Base-by-base conservation (phyloP, 2,888 invertebrate species). In the Deroplatys truncata region DNA sequence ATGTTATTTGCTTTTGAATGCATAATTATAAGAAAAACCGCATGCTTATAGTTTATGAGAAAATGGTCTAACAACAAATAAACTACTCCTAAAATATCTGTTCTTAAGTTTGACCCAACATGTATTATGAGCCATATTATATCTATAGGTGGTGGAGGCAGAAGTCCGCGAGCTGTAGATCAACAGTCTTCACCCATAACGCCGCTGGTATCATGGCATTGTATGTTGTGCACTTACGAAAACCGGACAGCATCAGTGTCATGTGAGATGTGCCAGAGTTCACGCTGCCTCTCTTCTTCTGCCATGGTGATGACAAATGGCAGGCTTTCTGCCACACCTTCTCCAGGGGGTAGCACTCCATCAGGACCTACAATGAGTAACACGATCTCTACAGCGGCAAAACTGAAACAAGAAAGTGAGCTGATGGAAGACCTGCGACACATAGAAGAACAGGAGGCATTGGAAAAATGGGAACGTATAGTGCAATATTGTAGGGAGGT, bases 401-500 rank as follows among this genome's bases (percentile, higher is more conserved):
- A 93, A 72, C 93, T 94, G 88, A 91, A 96, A 1, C 96, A 96
- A 91, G 97, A 97, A 92, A 97, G 97, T 92, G 96, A 97, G 84
- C 95, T 97, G 8, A 97, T 97, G 96, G 97, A 97, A 92, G 97
- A 97, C 90, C 93, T 98, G 86, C 94, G 98, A 0, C 95, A 97
- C 89, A 95, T 97, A 85, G 98, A 98, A 92, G 98, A 98, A 93
- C 96, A 96, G 91, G 97, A 98, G 93, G 98, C 98, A 9, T 95
- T 97, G 93, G 97, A 97, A 92, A 97, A 97, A 92, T 98, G 98
- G 98, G 97, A 98, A 92, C 96, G 97, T 92, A 99, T 99, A 90
- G 96, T 98, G 85, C 96, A 97, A 89, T 98, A 98, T 93, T 99
- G 98, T 93, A 96, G 96, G 92, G 96, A 98, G 93, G 97, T 97